A percentile compares a stretch with the other conserved stretches of the same genome.
Conservation (phyloP, 37 sponge, comb jelly and placozoan genomes). For the Hexactinellida sp. region DNA sequence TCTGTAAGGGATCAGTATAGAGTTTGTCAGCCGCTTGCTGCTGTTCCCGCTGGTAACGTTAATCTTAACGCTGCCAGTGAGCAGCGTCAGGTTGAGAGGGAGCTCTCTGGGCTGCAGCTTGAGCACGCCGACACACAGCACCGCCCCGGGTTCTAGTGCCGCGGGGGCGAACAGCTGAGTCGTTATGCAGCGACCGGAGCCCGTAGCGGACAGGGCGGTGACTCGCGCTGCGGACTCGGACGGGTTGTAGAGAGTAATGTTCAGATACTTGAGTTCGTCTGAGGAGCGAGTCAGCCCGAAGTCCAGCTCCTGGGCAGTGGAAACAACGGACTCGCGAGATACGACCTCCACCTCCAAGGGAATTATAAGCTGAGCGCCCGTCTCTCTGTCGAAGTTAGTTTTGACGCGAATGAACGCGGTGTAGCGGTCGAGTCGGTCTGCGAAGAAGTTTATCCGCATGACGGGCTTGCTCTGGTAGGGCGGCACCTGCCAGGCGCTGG, state of each 20-base stretch:
- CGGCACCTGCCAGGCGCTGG: constrained; percentile 41
- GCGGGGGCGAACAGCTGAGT: not conserved
- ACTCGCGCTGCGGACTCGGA: not conserved
- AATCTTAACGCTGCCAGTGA: not conserved
- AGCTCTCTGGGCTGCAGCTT: not conserved
- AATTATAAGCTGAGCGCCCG: constrained; percentile 31
- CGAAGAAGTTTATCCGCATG: constrained; percentile 47
- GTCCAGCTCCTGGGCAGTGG: not conserved
- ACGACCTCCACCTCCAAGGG: constrained; percentile 72
- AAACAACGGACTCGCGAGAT: not conserved
- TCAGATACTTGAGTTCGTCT: not conserved
- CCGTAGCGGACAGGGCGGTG: not conserved
- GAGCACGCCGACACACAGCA: not conserved
- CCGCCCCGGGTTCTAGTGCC: not conserved
- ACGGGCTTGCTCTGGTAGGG: constrained; percentile 69
- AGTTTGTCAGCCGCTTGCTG: not conserved
- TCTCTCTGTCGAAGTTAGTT: constrained; percentile 25
- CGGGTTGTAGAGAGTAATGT: not conserved
- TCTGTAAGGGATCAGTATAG: not conserved
- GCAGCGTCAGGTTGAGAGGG: not conserved
- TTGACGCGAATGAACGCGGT: constrained; percentile 67
- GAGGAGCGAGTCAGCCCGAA: not conserved
- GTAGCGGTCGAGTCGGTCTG: constrained; percentile 31
- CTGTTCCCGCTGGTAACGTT: not conserved
- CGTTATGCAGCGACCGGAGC: not conserved